Conservation (phyloP, 2,888 invertebrate species). For the Allacma fusca region DNA sequence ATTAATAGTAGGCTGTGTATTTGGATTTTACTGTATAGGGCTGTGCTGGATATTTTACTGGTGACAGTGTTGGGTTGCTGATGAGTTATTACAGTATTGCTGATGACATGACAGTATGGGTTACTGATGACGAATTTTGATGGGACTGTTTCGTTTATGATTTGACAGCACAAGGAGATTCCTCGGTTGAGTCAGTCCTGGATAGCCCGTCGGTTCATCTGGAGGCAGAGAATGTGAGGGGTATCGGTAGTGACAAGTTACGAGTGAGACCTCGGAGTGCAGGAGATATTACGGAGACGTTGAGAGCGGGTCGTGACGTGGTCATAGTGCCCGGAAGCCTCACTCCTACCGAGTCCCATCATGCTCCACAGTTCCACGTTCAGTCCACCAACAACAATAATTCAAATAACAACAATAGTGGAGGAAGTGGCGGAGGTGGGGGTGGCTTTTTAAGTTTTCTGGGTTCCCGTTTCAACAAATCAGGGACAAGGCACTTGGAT, state of each 20-base stretch:
- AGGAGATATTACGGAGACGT: slow-evolving; percentile 53
- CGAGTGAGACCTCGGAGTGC: slow-evolving; percentile 51
- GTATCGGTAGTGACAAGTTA: slow-evolving; percentile 23
- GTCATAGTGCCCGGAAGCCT: slow-evolving; percentile 36
- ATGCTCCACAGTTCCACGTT: not conserved
- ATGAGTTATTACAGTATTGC: too few species aligned
- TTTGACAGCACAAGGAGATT: slow-evolving; percentile 47
- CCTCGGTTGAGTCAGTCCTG: slow-evolving; percentile 45
- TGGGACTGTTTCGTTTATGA: not conserved
- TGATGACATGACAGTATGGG: too few species aligned
- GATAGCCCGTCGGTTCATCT: slow-evolving; percentile 14
- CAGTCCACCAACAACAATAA: slow-evolving; percentile 22
- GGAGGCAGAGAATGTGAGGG: slow-evolving; percentile 27
- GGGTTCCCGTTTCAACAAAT: slow-evolving; percentile 55
- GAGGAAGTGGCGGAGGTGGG: slow-evolving; percentile 33
- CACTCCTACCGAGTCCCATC: slow-evolving; percentile 31
- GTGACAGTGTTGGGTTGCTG: too few species aligned
- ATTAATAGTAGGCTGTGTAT: too few species aligned
- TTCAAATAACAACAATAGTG: not conserved
- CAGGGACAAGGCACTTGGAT: slow-evolving; percentile 58
- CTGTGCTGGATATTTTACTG: too few species aligned
- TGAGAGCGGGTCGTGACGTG: slow-evolving; percentile 25
- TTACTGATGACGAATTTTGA: too few species aligned
- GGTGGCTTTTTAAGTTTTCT: slow-evolving; percentile 59
- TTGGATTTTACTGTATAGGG: too few species aligned